Evolutionary conservation across 2,113 vertebrate genomes (phyloP), one percentile per base, ranked within the genome.

Genomic region (Microcebus jonahi): DNA sequence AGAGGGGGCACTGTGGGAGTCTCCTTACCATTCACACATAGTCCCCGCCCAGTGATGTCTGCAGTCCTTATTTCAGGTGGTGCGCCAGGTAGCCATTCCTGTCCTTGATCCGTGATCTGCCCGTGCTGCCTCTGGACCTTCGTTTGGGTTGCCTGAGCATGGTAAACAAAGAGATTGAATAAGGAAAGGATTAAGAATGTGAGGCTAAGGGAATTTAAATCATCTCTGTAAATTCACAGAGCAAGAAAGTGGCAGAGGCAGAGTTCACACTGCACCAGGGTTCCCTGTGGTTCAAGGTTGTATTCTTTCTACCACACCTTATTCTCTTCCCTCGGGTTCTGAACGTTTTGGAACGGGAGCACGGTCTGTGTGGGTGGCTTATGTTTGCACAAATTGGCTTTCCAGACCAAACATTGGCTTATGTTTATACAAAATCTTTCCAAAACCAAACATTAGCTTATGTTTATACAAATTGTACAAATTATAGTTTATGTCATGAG

Each of bases 381-480:
- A 29, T 79, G 71, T 90, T 81, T 94, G 68, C 50, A 57, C 57
- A 94, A 67, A 86, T 36, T 81, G 57, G 7, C 39, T 87, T 94
- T 93, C 34, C 17, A 94, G 59, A 92, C n/a, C 34, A 85, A 97
- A 95, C 50, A 79, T 20, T 59, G 57, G 13, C 27, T 94, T 84
- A 34, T 93, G 6, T 67, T 92, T 92, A 27, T 67, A 57, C 45
- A 94, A 96, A 96, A 82, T 80, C 36, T 91, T 95, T 91, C 42
- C n/a, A 92, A 96, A 93, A 84, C 14, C 48, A 92, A 97, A 91
- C 63, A 89, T 2, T 61, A 36, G 18, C 29, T 96, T 80, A 36
- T 92, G 9, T 70, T 90, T 80, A 42, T 59, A 86, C 36, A 81
- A 94, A 86, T 57, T 75, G 13, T 63, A 89, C 34, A 68, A 92